Evolutionary conservation across 2,888 invertebrate genomes (phyloP), one percentile per base, ranked within the genome.

Genomic region (Leptarthrus brevirostris): DNA sequence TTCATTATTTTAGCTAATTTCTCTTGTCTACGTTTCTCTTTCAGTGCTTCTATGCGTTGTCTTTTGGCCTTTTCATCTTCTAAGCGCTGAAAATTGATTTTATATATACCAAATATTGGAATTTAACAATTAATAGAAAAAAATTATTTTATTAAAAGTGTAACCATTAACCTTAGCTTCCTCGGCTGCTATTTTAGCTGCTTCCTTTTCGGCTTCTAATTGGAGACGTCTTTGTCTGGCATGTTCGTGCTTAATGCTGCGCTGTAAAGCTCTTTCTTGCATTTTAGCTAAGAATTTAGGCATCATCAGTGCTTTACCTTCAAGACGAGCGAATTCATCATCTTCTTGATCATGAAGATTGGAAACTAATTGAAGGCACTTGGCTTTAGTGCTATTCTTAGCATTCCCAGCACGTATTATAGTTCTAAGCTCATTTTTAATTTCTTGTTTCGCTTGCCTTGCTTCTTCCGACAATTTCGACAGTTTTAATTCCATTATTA

Each of bases 401-500:
- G 86, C 87, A 80, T 88, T 90, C 75, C 86, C 86, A 77, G 86
- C 88, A 77, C 86, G 87, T 79, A 86, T 89, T 72, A 89, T 86
- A 61, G 87, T 86, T 75, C 86, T 87, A 54, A 89, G 86, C 30
- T 88, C 87, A 77, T 86, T 86, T 34, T 87, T 87, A 1, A 91
- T 83, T 79, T 89, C 87, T 73, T 89, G 88, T 66, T 87, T 88
- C 75, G 89, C 88, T 74, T 89, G 87, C 64, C 87, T 87, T 0
- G 91, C 87, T 73, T 90, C 91, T 77, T 90, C 89, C 53, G 89
- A 85, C 24, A 93, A 87, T 82, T 90, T 91, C 74, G 90, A 90
- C 69, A 92, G 84, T 80, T 90, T 91, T 0, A 93, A 83, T 80
- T 92, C 90, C 81, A 92, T 89, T 74, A 93, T 93, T n/a, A 91